A percentile compares a stretch with the other conserved stretches of the same genome.
Evolutionary conservation across 92 coral and sea anemone genomes (phyloP).

Genomic region (Blastomussa wellsi): DNA sequence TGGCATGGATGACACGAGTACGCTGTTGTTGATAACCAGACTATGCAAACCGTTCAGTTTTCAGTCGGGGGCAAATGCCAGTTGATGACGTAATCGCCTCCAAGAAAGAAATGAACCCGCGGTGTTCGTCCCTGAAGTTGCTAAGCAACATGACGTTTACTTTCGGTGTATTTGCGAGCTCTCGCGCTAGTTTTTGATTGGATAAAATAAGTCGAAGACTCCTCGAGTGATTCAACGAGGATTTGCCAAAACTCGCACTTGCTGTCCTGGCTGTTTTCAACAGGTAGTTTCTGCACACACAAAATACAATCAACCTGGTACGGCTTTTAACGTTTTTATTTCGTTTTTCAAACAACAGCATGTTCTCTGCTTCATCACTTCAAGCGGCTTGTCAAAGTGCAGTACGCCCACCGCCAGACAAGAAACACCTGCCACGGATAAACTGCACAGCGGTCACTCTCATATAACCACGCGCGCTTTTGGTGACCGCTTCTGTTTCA

Average conservation of each 20-base stretch:
- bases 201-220: too few relatives aligned
- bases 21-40: too few relatives aligned
- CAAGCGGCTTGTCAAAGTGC: slow-evolving; percentile 43
- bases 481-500: slow-evolving; percentile 26
- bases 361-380: slow-evolving; percentile 23
- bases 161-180: too few relatives aligned
- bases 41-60: too few relatives aligned
- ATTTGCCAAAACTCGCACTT: too few relatives aligned
- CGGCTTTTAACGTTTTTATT: not conserved
- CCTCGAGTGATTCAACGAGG: too few relatives aligned
- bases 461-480: slow-evolving; percentile 12
- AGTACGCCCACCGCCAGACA: slow-evolving; percentile 50
- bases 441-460: slow-evolving; percentile 44
- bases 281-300: not conserved
- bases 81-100: too few relatives aligned
- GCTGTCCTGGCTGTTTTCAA: not conserved
- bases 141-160: too few relatives aligned
- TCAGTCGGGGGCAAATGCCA: too few relatives aligned
- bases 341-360: not conserved
- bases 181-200: too few relatives aligned
- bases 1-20: not conserved
- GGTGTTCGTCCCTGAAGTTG: too few relatives aligned
- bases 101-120: too few relatives aligned
- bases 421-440: slow-evolving; percentile 34
- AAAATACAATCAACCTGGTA: not conserved